Percentiles rank a stretch among this genome's conserved stretches.
phyloP scores from a whole-genome alignment of 1,140 invertebrate genomes.

The Drosophila ananassae region DNA sequence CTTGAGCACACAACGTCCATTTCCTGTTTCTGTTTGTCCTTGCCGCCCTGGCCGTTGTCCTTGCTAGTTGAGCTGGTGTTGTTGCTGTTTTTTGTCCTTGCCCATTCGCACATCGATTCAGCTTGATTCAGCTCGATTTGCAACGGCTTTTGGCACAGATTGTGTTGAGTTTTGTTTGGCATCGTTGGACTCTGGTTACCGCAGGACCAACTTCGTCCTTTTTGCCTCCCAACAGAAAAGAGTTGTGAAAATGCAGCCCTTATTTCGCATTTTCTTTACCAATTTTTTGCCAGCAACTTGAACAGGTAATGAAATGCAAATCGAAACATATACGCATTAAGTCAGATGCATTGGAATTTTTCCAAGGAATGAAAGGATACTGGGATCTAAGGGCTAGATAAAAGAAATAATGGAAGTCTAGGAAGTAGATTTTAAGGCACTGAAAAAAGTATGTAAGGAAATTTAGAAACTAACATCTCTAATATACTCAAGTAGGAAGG shows the following conservation, averaged over 20 bases:
- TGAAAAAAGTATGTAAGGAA: not conserved
- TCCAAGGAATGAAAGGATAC: slow-evolving; percentile 30
- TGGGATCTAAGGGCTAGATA: not conserved
- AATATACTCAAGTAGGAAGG: too few relatives aligned
- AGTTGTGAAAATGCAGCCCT: not conserved
- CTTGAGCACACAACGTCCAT: slow-evolving; percentile 80
- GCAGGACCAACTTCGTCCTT: not conserved
- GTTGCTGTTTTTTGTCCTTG: slow-evolving; percentile 21
- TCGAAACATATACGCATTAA: slow-evolving; percentile 59
- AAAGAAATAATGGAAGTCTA: not conserved
- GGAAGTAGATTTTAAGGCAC: not conserved
- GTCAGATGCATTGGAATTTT: slow-evolving; percentile 24
- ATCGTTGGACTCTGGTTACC: slow-evolving; percentile 42
- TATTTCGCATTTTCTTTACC: slow-evolving; percentile 12
- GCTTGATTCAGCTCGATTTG: slow-evolving; percentile 76
- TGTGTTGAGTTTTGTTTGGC: slow-evolving; percentile 56
- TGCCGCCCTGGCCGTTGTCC: slow-evolving; percentile 20
- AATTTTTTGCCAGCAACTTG: slow-evolving; percentile 47
- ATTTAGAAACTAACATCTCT: too few relatives aligned
- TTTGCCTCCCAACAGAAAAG: not conserved
- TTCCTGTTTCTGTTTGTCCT: slow-evolving; percentile 80
- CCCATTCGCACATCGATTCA: slow-evolving; percentile 43
- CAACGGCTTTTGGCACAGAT: slow-evolving; percentile 77
- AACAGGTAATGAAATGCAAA: slow-evolving; percentile 70
- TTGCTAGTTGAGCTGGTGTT: slow-evolving; percentile 7